Evolutionary conservation across 1,140 invertebrate species (phyloP).

Genomic region (Habropoda laboriosa): DNA sequence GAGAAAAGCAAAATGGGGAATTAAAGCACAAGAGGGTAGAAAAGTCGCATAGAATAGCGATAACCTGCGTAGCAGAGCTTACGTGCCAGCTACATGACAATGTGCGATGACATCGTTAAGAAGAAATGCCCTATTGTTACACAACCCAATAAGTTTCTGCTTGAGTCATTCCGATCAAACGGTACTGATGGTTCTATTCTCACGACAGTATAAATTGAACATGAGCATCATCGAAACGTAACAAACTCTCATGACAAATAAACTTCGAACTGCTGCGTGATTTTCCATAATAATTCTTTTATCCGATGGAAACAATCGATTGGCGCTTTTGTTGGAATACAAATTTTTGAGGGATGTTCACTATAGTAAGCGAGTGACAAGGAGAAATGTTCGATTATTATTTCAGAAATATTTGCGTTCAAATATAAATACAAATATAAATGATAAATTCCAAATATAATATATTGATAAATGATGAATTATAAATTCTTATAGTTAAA

Average conservation of each 20-base stretch:
- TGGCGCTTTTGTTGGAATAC: not conserved
- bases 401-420: not conserved
- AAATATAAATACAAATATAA: no score
- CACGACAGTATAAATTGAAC: not conserved
- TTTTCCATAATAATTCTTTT: not conserved
- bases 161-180: slow-evolving; percentile 25
- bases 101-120: slow-evolving; percentile 23
- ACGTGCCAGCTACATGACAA: not conserved
- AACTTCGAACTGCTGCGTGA: not conserved
- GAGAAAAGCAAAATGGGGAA: no score
- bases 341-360: no score
- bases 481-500: no score
- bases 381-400: no score
- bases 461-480: no score
- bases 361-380: no score
- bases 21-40: not conserved
- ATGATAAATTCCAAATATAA: no score
- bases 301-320: not conserved
- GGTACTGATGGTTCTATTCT: not conserved
- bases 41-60: no score
- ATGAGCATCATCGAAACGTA: not conserved
- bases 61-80: not conserved
- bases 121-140: slow-evolving; percentile 44
- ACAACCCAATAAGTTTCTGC: slow-evolving; percentile 10
- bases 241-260: not conserved